Evolutionary conservation across 2,113 vertebrate genomes (phyloP), one percentile per base, ranked within the genome.

Genomic region (Pterophyllum scalare): DNA sequence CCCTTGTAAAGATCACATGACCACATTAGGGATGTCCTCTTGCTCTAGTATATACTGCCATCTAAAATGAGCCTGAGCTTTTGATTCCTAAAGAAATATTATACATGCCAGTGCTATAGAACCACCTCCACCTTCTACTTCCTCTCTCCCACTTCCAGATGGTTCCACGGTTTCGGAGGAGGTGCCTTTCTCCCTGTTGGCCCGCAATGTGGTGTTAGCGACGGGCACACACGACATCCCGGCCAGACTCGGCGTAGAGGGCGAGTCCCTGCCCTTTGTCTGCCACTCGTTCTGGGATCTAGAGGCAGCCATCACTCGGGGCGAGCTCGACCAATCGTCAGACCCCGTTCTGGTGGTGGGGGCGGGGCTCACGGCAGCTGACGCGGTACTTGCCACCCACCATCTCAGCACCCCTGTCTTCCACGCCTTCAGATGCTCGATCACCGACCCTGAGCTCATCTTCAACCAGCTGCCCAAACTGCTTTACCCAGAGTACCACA

Each of bases 401-500:
- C 96, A 97, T 43, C 91, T 95, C 31, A 96, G 90, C 86, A 92
- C 94, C 2, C 94, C 96, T 0, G 95, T 97, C 20, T 95, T 94
- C 83, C 96, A 97, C 46, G 93, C 88, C 83, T 96, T 97, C 88
- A 90, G 96, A 0, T 92, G 96, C 22, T 85, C 94, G 0, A 94
- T 96, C 38, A 83, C 35, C 0, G 96, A 96, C 92, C 96, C 95
- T 0, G 94, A 76, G 0, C 94, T 96, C 79, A 95, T 96, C 85
- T 96, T 97, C 88, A 96, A 96, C 93, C 96, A 96, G 92, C 94
- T 97, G 59, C 96, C 96, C 24, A 96, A 95, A 57, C 78, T 96
- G 59, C 95, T 97, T 2, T 97, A 97, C 90, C 96, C 96, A 0
- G 96, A 97, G 86, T 97, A 97, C 90, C 96, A 97, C 94, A 97